A percentile compares a stretch with the other conserved stretches of the same genome.
phyloP scores from a whole-genome alignment of 2,797 vertebrate species.

The Urocyon cinereoargenteus region DNA sequence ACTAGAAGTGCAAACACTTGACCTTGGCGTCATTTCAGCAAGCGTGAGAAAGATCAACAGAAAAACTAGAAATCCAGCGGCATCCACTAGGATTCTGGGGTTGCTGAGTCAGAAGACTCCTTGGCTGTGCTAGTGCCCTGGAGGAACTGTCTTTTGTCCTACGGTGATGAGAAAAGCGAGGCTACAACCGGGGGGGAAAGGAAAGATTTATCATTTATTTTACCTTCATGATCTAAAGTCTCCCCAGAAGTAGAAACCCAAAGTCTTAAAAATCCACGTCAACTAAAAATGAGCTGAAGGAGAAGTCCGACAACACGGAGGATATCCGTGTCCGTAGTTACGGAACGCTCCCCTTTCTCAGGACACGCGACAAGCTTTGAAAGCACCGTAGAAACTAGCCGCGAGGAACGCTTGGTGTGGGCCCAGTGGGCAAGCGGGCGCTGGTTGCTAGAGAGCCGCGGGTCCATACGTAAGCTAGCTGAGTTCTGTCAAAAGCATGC shows the following conservation, averaged over 20 bases:
- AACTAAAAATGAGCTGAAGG: slow-evolving; percentile 20
- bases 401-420: slow-evolving; percentile 23
- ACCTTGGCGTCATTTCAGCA: slow-evolving; percentile 1
- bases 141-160: slow-evolving; percentile 10
- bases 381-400: slow-evolving; percentile 28
- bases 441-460: slow-evolving; percentile 29
- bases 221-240: slow-evolving; percentile 35
- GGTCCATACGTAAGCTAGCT: background rate
- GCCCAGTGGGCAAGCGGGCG: background rate
- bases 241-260: slow-evolving; percentile 29
- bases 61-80: slow-evolving; percentile 43
- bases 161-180: background rate
- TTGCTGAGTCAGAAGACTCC: background rate
- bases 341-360: background rate
- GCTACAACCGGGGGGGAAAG: background rate
- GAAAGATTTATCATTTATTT: background rate
- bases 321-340: background rate
- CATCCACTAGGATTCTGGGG: background rate
- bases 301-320: background rate
- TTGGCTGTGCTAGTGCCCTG: background rate
- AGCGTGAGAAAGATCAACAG: slow-evolving; percentile 11
- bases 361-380: background rate
- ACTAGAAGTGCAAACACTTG: slow-evolving; percentile 45
- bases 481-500: background rate
- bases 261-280: background rate